Percentiles rank a stretch among this genome's conserved stretches.
Evolutionary conservation across 2,888 invertebrate genomes (phyloP).

Genomic region (Phlogophora meticulosa): DNA sequence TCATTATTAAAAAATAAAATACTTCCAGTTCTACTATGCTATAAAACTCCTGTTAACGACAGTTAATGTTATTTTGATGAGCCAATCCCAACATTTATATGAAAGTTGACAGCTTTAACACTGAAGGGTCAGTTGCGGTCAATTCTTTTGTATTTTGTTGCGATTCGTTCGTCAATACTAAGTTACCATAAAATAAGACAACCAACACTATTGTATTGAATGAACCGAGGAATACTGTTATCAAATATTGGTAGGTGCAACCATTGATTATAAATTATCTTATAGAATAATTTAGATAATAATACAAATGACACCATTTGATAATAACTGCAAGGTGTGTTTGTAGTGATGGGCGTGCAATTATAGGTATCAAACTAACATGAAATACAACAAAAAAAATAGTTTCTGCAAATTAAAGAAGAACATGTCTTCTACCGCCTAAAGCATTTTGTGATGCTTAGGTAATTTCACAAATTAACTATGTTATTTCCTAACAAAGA

Average conservation of each 20-base stretch:
- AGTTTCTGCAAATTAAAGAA: too few species aligned
- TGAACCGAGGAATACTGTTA: conserved; percentile 2
- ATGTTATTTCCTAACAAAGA: too few species aligned
- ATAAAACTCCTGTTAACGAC: background rate
- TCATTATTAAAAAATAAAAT: background rate
- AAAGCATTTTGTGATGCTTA: too few species aligned
- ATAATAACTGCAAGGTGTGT: conserved; percentile 4
- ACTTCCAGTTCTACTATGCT: background rate
- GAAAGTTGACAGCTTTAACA: conserved; percentile 2
- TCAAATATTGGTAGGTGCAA: background rate
- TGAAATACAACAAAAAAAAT: background rate
- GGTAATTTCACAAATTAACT: too few species aligned
- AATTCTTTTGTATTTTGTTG: background rate
- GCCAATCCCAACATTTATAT: background rate
- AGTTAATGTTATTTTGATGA: background rate
- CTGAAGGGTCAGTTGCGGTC: background rate
- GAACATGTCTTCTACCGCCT: too few species aligned
- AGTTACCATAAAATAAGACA: conserved; percentile 4
- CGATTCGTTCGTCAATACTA: conserved; percentile 25
- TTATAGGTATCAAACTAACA: conserved; percentile 33
- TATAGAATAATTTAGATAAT: background rate
- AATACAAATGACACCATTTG: conserved; percentile 13
- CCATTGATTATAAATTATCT: conserved; percentile 4
- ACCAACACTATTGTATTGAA: conserved; percentile 8
- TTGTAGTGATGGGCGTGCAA: background rate